Evolutionary conservation across 2,888 invertebrate genomes (phyloP), one percentile per base, ranked within the genome.

Genomic region (Thera britannica): DNA sequence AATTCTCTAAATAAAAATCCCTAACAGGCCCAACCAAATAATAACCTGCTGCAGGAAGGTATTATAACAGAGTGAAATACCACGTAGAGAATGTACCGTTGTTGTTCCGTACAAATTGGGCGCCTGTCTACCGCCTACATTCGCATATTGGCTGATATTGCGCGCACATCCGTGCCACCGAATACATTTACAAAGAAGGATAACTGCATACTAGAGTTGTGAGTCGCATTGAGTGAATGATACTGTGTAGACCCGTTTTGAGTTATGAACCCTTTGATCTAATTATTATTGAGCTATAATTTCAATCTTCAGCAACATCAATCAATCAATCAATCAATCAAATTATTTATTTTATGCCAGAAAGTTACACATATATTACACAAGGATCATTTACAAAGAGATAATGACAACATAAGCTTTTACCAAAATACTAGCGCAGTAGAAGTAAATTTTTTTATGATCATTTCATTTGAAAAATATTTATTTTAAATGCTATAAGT

Each of bases 101-200:
- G 79, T 77, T 81, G 81, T 81, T 81, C 80, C 79, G 76, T 79
- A 82, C 83, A 88, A 88, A 88, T 89, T 88, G 88, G 85, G 81
- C 85, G 85, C 81, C 84, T 84, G 81, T 84, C 81, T 78, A 75
- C 76, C 75, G 77, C 77, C 78, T 79, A 74, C 84, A 82, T 82
- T 85, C 85, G 75, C 83, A 87, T 88, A 86, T 88, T 85, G 87
- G 83, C 83, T 78, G 66, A 83, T 83, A 82, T 83, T 82, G 79
- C 83, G 72, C 81, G 77, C 77, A 72, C 76, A 79, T 79, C 78
- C 77, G 77, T 75, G 75, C 71, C 77, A 75, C 65, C 65, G 67
- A 58, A 70, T 66, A 67, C 60, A 70, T 70, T 67, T 66, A 62
- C 49, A 58, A 58, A 63, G 63, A 70, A 64, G 63, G 66, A 66